Percentiles rank a stretch among this genome's conserved stretches.
phyloP scores from a whole-genome alignment of 2,113 vertebrate genomes.

The Telmatochromis sp. region DNA sequence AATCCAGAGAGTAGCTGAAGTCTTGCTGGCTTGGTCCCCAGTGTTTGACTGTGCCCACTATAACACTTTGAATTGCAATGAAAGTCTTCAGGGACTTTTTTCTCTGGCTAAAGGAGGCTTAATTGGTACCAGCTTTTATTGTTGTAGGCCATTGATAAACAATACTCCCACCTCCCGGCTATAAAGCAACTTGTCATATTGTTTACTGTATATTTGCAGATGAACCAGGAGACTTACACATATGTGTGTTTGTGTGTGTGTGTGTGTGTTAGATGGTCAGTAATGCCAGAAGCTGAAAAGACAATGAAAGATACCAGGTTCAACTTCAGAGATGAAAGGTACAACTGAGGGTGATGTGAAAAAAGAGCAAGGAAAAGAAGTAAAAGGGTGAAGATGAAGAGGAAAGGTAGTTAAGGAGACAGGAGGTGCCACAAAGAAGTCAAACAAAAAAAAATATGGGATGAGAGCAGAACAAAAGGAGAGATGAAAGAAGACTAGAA shows the following conservation, averaged over 20 bases:
- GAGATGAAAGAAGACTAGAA: not conserved
- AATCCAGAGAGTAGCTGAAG: constrained; percentile 13
- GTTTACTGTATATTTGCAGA: not conserved
- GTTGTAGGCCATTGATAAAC: constrained; percentile 6
- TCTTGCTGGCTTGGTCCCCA: constrained; percentile 38
- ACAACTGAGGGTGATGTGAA: not conserved
- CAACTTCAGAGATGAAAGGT: not conserved
- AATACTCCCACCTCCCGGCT: not conserved
- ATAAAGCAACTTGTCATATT: not conserved
- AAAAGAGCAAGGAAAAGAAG: not conserved
- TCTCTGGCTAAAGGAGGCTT: not conserved
- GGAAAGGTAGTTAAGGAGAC: not conserved
- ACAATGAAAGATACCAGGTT: not conserved
- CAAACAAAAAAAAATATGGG: not conserved
- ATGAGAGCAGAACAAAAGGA: not conserved
- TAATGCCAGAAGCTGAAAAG: not conserved
- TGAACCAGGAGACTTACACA: not conserved
- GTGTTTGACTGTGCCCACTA: constrained; percentile 21
- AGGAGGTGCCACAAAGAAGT: not conserved
- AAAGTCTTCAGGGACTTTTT: constrained; percentile 22
- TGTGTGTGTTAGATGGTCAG: not conserved
- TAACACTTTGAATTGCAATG: constrained; percentile 19
- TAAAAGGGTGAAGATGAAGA: not conserved
- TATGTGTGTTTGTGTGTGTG: no score
- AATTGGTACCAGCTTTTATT: constrained; percentile 26